These are phyloP conservation scores for Trogon melanurus DNA, from an alignment of 2,113 vertebrate genomes.

Conservation along the genomic window DNA sequence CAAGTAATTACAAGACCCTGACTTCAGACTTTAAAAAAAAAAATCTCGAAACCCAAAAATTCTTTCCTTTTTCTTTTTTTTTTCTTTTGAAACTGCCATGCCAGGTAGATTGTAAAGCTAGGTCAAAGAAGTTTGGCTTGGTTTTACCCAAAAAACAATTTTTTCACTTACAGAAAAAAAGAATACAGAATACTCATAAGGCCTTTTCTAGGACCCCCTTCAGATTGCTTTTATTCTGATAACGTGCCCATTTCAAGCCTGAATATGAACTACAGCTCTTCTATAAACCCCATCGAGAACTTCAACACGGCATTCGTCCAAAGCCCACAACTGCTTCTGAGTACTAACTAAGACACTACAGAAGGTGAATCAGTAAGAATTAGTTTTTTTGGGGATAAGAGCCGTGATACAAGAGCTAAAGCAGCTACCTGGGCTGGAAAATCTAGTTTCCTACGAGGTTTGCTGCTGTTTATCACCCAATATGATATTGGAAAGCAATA, in stretches of 20 bases:
- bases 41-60: background rate
- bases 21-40: background rate
- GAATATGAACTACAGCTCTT: background rate
- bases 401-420: background rate
- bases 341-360: background rate
- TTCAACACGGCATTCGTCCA: background rate
- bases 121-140: background rate
- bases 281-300: background rate
- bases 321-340: background rate
- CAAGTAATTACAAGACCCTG: background rate
- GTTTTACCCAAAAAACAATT: background rate
- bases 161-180: background rate
- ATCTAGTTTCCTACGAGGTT: background rate
- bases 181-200: background rate
- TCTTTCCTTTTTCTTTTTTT: background rate
- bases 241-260: background rate
- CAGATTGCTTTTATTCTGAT: background rate
- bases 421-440: background rate
- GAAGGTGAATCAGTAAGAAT: background rate
- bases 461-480: background rate
- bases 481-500: background rate
- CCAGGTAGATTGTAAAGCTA: background rate
- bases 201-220: background rate
- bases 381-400: background rate
- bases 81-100: background rate